Base-by-base conservation (phyloP, 2,888 invertebrate genomes). In the Dryobota labecula region DNA sequence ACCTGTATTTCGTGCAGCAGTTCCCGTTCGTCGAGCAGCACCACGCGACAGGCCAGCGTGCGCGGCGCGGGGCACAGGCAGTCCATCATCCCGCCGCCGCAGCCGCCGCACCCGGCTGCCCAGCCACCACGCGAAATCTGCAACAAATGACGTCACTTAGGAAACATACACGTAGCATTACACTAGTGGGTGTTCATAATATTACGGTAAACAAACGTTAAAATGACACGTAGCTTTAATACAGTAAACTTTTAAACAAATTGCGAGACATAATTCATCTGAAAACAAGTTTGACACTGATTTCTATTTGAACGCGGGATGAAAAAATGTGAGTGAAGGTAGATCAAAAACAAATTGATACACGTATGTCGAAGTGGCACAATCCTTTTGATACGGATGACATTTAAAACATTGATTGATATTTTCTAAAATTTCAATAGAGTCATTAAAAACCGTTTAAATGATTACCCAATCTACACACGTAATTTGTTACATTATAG, bases 1-100 rank as follows among this genome's bases (percentile, higher is more conserved):
- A 98, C 98, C 97, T 98, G 97, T 90, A 98, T 97, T 94, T 99
- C 99, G 91, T 98, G 98, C 84, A 98, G 96, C 79, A 99, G 97
- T 92, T 99, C 98, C 89, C 98, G 97, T 91, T 98, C 98, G 92
- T 99, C 99, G 87, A 99, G 97, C 85, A 99, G 97, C 89, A 99
- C 97, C 88, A 99, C 98, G 94, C 98, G 98, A 95, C 98, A 98
- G 89, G 97, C 97, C 89, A 97, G 94, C 81, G 97, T 96, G 91
- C 97, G 96, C 87, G 97, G 96, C 91, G 97, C 96, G 86, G 97
- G 96, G 90, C 96, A 96, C 87, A 96, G 89, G 88, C 96, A 96
- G 88, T 96, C 96, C 95, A 96, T 94, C 94, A 95, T 96, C 70
- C 89, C 92, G 89, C 89, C 90, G 80, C 90, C 89, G 77, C 90